Conservation (phyloP, 2,888 invertebrate species). For the Metellina segmentata region DNA sequence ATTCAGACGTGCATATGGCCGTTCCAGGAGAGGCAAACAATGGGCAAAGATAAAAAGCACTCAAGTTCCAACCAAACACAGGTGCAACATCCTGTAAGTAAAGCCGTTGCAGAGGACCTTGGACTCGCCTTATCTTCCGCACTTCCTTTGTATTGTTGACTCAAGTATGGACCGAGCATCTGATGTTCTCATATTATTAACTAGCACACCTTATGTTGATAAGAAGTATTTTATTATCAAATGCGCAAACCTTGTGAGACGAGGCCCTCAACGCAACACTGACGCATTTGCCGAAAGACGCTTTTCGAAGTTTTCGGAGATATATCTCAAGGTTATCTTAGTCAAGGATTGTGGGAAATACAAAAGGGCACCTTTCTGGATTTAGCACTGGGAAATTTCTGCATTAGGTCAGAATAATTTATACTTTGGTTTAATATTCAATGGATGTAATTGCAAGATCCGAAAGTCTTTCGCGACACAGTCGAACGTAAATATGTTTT, state of each 20-base stretch:
- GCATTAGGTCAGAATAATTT: too few species aligned
- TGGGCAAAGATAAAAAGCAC: constrained; percentile 51
- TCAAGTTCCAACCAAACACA: constrained; percentile 53
- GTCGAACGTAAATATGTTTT: too few species aligned
- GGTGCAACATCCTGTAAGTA: constrained; percentile 53
- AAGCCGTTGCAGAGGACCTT: constrained; percentile 52
- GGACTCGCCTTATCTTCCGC: constrained; percentile 43
- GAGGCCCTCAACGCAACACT: neutral
- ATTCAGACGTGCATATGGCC: constrained; percentile 56
- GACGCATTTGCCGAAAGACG: too few species aligned
- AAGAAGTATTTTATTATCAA: constrained; percentile 43
- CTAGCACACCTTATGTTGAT: constrained; percentile 48
- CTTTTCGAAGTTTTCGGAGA: too few species aligned
- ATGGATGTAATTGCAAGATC: too few species aligned
- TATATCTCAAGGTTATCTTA: too few species aligned
- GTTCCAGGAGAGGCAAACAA: constrained; percentile 60
- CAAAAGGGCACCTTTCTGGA: too few species aligned
- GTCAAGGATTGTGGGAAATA: too few species aligned
- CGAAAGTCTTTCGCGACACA: too few species aligned
- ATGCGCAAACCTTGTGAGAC: neutral
- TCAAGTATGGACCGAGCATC: constrained; percentile 61
- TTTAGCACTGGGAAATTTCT: too few species aligned
- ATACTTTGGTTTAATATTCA: too few species aligned
- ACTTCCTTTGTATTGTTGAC: constrained; percentile 61
- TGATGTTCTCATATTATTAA: constrained; percentile 74